A percentile compares a stretch with the other conserved stretches of the same genome.
Evolutionary conservation across 2,113 vertebrate genomes (phyloP).

Genomic region (Chionodraco myersi): DNA sequence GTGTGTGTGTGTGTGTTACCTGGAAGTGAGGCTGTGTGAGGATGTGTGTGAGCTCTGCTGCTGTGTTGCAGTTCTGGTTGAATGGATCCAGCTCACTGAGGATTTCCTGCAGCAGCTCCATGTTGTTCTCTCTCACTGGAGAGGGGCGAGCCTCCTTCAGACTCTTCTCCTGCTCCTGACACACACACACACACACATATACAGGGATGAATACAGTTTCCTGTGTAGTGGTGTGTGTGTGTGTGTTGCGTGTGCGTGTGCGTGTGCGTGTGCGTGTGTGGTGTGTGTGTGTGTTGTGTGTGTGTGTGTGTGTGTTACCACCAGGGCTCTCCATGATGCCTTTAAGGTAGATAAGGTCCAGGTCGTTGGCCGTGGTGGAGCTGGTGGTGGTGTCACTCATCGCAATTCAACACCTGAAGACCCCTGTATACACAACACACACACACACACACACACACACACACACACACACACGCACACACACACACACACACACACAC

Average conservation of each 20-base stretch:
- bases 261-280: too few species aligned
- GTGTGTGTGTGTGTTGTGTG: too few species aligned
- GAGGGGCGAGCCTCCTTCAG: constrained; percentile 89
- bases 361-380: constrained; percentile 90
- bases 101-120: constrained; percentile 96
- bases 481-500: too few species aligned
- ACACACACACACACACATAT: neutral
- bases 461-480: too few species aligned
- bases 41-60: constrained; percentile 87
- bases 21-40: constrained; percentile 86
- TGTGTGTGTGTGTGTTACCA: constrained; percentile 40
- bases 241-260: too few species aligned
- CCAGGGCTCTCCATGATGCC: constrained; percentile 96
- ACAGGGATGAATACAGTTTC: too few species aligned
- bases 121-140: constrained; percentile 92
- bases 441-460: neutral
- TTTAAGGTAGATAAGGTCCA: constrained; percentile 95
- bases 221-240: too few species aligned
- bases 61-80: constrained; percentile 82
- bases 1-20: too few species aligned
- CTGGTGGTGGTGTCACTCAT: constrained; percentile 90
- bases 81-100: constrained; percentile 91
- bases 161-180: constrained; percentile 89
- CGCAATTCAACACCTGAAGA: constrained; percentile 89
- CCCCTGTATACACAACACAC: constrained; percentile 67